phyloP scores from a whole-genome alignment of 2,888 invertebrate species.

The Pterostichus madidus region DNA sequence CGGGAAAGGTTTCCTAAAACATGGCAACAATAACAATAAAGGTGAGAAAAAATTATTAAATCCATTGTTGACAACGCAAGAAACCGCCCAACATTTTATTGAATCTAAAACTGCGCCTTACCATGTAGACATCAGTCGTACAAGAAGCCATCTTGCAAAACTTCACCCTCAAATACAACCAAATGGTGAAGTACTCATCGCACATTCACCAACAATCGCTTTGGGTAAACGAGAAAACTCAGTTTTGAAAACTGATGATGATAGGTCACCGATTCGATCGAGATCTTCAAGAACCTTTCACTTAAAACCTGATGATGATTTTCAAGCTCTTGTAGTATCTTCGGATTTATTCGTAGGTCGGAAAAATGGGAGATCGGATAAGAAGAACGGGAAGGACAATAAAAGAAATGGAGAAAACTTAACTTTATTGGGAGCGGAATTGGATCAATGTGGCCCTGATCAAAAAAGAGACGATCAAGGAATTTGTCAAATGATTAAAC shows the following conservation, averaged over 20 bases:
- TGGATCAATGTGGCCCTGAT: slow-evolving; percentile 88
- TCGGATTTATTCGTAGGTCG: slow-evolving; percentile 55
- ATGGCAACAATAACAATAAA: slow-evolving; percentile 68
- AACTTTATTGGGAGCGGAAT: slow-evolving; percentile 82
- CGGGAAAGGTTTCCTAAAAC: slow-evolving; percentile 71
- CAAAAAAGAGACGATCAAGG: slow-evolving; percentile 84
- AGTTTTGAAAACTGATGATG: slow-evolving; percentile 51
- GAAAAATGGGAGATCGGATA: slow-evolving; percentile 68
- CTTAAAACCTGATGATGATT: slow-evolving; percentile 40
- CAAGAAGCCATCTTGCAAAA: slow-evolving; percentile 71
- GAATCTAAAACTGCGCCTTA: slow-evolving; percentile 85
- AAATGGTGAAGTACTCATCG: slow-evolving; percentile 72
- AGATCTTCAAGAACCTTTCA: slow-evolving; percentile 41
- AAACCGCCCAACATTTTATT: slow-evolving; percentile 79
- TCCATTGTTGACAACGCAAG: slow-evolving; percentile 60
- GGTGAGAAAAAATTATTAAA: slow-evolving; percentile 69
- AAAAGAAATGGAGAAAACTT: slow-evolving; percentile 74
- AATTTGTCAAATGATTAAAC: slow-evolving; percentile 78
- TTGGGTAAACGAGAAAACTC: slow-evolving; percentile 69
- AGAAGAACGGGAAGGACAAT: slow-evolving; percentile 71
- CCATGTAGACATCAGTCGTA: slow-evolving; percentile 81
- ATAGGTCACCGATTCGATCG: not conserved
- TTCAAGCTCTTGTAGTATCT: slow-evolving; percentile 53
- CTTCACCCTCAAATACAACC: slow-evolving; percentile 70
- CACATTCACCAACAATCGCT: slow-evolving; percentile 72